These are phyloP conservation scores for Caenorhabditis doughertyi DNA, from an alignment of 2,888 invertebrate genomes.

Conservation along the genomic window DNA sequence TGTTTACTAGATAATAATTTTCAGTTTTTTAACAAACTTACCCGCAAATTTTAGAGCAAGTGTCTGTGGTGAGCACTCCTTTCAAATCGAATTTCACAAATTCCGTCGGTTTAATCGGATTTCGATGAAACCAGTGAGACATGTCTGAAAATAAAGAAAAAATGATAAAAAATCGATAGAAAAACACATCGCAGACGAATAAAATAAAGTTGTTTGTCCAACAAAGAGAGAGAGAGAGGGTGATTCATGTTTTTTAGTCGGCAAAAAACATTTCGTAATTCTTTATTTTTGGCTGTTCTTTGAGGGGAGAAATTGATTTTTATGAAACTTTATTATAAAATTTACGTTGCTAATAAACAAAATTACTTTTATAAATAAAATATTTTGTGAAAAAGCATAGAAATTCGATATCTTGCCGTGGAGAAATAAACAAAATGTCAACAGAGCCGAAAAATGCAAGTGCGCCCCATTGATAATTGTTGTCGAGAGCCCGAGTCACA, in stretches of 20 bases:
- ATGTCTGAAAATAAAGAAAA: conserved; percentile 79
- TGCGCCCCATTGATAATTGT: conserved; percentile 33
- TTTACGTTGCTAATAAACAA: not conserved
- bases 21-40: conserved; percentile 75
- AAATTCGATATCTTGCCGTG: not conserved
- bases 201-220: conserved; percentile 20
- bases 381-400: not conserved
- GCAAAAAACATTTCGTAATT: conserved; percentile 26
- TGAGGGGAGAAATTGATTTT: not conserved
- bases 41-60: conserved; percentile 86
- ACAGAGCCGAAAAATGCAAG: conserved; percentile 13
- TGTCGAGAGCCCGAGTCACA: no score
- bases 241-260: conserved; percentile 21
- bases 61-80: conserved; percentile 84
- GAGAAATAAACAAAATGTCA: conserved; percentile 9
- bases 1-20: not conserved
- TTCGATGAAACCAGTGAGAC: conserved; percentile 87
- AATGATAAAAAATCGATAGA: not conserved
- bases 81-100: conserved; percentile 85
- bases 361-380: not conserved
- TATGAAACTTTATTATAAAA: not conserved
- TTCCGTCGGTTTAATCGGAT: conserved; percentile 86
- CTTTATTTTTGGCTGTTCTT: not conserved
- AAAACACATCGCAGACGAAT: conserved; percentile 7
- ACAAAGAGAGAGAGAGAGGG: not conserved